Base-by-base conservation (phyloP, 2,797 vertebrate species). In the Rousettus madagascariensis region DNA sequence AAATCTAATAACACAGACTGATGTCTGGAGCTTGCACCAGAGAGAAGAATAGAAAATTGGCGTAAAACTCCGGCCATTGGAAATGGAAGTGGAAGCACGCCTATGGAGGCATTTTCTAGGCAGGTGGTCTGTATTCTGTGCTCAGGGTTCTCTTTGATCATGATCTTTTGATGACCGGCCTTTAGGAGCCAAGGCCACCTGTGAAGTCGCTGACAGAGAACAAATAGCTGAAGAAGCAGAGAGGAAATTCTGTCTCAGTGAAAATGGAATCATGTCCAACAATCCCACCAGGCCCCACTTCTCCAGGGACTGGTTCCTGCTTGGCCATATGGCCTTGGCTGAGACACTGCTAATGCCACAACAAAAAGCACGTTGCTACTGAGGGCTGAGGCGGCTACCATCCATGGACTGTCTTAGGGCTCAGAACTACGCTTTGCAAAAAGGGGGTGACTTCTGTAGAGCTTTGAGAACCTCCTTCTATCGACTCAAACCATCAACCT, bases 191-290 rank as follows among this genome's bases (percentile, higher is more conserved):
- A 97, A 93, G 93, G 78, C 68, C 97, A 97, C 94, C 41, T 65
- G 84, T 87, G 95, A 97, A 97, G 84, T 86, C n/a, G 7, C 89
- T 91, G 95, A 95, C 92, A 93, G 94, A 97, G 96, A 94, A 87
- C 46, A 95, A 95, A 97, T 94, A 93, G 84, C 74, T 90, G 75
- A 91, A 94, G 95, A 91, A 93, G 79, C 55, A 77, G 80, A 83
- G 88, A 95, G 89, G 61, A 93, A 95, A 96, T 95, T 93, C 53
- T 82, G 46, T 97, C 93, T 92, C 75, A 61, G 71, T 6, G 66
- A 92, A 94, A 91, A 84, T 85, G 71, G 69, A 85, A 77, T 96
- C 90, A 75, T 24, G 78, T 69, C 38, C 80, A 85, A 36, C 30
- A 15, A 57, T 65, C 61, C 83, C 46, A 75, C 85, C 30, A 66